phyloP scores from a whole-genome alignment of 2,888 invertebrate species.

The Drosophila algonquin region DNA sequence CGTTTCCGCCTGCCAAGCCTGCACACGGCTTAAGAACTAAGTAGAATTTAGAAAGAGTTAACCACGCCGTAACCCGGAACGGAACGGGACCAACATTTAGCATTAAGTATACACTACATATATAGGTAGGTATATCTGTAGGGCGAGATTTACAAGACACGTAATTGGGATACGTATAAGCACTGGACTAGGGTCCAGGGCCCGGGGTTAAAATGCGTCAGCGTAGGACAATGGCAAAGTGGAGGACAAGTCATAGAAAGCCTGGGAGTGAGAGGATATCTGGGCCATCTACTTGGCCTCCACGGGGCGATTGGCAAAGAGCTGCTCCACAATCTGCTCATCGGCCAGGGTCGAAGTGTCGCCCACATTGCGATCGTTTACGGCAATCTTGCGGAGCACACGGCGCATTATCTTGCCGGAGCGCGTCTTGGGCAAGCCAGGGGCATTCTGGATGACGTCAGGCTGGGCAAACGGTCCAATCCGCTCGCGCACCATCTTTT shows the following conservation, averaged over 20 bases:
- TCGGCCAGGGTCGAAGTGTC: slow-evolving; percentile 98
- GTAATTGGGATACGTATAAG: slow-evolving; percentile 30
- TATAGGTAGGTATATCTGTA: slow-evolving; percentile 10
- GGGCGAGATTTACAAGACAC: slow-evolving; percentile 70
- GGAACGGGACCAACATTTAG: slow-evolving; percentile 50
- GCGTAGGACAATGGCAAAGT: slow-evolving; percentile 34
- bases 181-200: slow-evolving; percentile 15
- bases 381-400: slow-evolving; percentile 95
- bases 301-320: slow-evolving; percentile 90
- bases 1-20: slow-evolving; percentile 24
- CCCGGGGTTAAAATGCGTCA: slow-evolving; percentile 43
- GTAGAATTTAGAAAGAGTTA: slow-evolving; percentile 46
- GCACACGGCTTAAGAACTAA: slow-evolving; percentile 70
- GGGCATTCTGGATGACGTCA: slow-evolving; percentile 96
- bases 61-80: slow-evolving; percentile 56
- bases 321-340: slow-evolving; percentile 91
- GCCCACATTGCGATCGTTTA: slow-evolving; percentile 94
- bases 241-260: slow-evolving; percentile 36
- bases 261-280: slow-evolving; percentile 13
- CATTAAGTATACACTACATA: slow-evolving; percentile 30
- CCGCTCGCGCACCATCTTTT: slow-evolving; percentile 91
- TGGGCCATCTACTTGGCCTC: slow-evolving; percentile 79
- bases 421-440: slow-evolving; percentile 96
- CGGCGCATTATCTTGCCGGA: slow-evolving; percentile 99
- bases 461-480: slow-evolving; percentile 99